Percentiles rank a stretch among this genome's conserved stretches.
Conservation (phyloP, 2,797 vertebrate genomes). For the Picus viridis region DNA sequence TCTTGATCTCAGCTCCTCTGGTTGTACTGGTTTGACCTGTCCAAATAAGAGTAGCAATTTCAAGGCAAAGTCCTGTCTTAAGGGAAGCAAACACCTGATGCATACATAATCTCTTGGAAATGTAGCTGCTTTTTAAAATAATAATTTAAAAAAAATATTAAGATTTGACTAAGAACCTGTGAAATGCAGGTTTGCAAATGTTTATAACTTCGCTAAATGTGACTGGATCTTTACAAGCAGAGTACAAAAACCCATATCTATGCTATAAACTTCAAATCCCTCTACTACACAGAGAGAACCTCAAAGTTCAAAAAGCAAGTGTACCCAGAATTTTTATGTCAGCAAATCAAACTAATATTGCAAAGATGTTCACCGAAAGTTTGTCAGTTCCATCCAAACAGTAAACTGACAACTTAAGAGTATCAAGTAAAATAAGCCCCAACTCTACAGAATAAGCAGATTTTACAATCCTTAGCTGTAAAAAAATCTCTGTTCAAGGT, state of each 20-base stretch:
- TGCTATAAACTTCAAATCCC: constrained; percentile 35
- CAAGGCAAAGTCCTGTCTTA: background rate
- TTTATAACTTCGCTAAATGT: constrained; percentile 47
- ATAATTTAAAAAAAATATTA: constrained; percentile 13
- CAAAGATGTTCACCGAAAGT: background rate
- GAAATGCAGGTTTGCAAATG: constrained; percentile 57
- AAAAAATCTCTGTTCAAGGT: background rate
- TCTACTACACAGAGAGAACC: background rate
- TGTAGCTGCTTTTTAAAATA: background rate
- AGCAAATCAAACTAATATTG: constrained; percentile 7
- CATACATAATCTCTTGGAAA: constrained; percentile 17
- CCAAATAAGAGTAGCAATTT: background rate
- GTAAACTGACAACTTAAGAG: background rate
- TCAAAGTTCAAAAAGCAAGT: constrained; percentile 9
- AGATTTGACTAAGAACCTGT: constrained; percentile 48
- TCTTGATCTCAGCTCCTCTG: background rate
- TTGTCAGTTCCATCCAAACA: background rate
- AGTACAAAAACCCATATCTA: constrained; percentile 32
- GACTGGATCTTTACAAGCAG: constrained; percentile 11
- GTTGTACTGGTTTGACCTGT: background rate
- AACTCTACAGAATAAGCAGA: background rate
- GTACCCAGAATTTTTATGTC: background rate
- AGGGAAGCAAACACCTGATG: background rate
- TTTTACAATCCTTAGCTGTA: background rate
- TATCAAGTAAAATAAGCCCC: background rate